These are phyloP conservation scores for Orchestia grillus DNA, from an alignment of 1,140 invertebrate genomes.

Conservation along the genomic window DNA sequence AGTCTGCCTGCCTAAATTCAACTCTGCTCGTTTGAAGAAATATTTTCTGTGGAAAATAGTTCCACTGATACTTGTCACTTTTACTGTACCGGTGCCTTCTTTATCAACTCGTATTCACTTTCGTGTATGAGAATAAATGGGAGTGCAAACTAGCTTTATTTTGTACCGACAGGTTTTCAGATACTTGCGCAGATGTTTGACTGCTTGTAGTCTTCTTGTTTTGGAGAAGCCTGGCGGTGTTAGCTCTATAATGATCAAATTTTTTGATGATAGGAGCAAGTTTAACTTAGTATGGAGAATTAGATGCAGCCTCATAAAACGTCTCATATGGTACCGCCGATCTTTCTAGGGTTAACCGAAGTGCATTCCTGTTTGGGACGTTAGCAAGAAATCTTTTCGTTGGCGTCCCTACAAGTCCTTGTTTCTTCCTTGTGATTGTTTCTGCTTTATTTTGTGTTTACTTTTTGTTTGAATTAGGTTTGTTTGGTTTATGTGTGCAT, in stretches of 20 bases:
- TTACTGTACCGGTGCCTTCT: neutral
- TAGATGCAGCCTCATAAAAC: no score
- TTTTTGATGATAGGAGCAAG: neutral
- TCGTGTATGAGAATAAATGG: neutral
- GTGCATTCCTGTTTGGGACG: neutral
- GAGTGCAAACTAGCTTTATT: neutral
- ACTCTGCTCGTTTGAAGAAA: neutral
- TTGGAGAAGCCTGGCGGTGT: neutral
- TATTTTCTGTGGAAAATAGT: neutral
- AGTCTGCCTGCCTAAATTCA: no score
- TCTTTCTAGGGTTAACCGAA: neutral
- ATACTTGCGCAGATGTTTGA: neutral
- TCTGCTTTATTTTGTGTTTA: no score
- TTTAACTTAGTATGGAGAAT: neutral
- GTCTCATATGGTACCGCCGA: no score
- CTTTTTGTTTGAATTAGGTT: neutral
- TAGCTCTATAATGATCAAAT: neutral
- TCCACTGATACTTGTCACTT: neutral
- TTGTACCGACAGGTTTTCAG: neutral
- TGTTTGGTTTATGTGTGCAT: neutral
- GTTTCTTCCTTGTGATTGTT: no score
- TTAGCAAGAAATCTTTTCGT: neutral
- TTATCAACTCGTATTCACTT: neutral
- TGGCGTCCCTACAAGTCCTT: no score
- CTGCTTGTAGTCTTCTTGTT: neutral